Base-by-base conservation (phyloP, 2,888 invertebrate species). In the Hypena proboscidalis region DNA sequence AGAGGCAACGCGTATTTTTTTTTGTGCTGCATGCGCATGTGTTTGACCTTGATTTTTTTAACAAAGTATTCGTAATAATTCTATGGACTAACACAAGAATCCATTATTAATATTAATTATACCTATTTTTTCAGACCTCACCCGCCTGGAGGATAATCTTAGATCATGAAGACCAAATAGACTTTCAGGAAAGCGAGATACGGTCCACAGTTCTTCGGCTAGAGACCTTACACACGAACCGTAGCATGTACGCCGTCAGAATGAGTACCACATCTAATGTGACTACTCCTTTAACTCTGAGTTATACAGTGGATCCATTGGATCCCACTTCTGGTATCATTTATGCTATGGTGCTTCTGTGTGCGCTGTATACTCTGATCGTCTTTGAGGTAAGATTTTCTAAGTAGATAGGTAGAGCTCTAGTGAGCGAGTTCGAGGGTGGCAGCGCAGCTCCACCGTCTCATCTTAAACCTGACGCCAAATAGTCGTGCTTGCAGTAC, bases 101-200 rank as follows among this genome's bases (percentile, higher is more conserved):
- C n/a, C n/a, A n/a, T n/a, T n/a, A n/a, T n/a, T n/a, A n/a, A n/a
- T n/a, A n/a, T n/a, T n/a, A n/a, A n/a, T n/a, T 14, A 25, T 15
- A 21, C 22, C 2, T 31, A 27, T 40, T 29, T 8, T 73, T 64
- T 20, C 74, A 87, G 83, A 58, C 89, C 20, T 91, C 93, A 2
- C 77, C 92, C 4, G 68, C 84, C 0, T 95, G 95, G 95, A 80
- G 78, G 0, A 78, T 96, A 22, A 87, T 93, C 0, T 74, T 95
- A 1, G 91, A 93, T 5, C 82, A 92, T 0, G 91, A 92, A 11
- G 83, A 90, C 7, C 70, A 92, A 5, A 85, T 94, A 10, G 94
- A 94, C 34, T 87, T 92, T 47, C 93, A 91, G 87, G 8, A 90
- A 84, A 75, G 92, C 77, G 60, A 89, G 72, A 21, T 83, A 59